phyloP scores from a whole-genome alignment of 2,888 invertebrate genomes.

The Pseudoips prasinana region DNA sequence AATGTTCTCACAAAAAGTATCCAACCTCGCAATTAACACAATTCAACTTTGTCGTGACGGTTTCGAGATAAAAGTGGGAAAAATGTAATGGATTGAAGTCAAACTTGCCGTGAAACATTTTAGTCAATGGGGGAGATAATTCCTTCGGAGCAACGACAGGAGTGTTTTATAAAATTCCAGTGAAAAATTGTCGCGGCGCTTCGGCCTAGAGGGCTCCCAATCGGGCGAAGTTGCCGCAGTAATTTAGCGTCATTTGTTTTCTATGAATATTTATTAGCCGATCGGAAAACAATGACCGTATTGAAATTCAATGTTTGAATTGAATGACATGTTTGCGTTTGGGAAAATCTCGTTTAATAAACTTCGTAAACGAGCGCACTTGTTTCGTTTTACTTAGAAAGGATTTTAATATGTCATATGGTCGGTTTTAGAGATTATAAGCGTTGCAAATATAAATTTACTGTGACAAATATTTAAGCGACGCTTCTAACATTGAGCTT shows the following conservation, averaged over 20 bases:
- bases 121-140: constrained; percentile 78
- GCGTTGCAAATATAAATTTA: no score
- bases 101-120: constrained; percentile 77
- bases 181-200: constrained; percentile 58
- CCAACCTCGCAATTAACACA: constrained; percentile 68
- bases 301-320: constrained; percentile 50
- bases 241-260: constrained; percentile 68
- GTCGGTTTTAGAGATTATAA: no score
- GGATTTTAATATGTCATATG: no score
- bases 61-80: constrained; percentile 67
- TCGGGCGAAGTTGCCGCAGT: constrained; percentile 51
- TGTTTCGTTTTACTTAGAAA: no score
- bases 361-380: no score
- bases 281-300: constrained; percentile 64
- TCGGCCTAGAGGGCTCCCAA: constrained; percentile 44
- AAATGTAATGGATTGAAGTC: constrained; percentile 77
- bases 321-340: constrained; percentile 49
- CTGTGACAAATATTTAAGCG: no score
- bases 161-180: constrained; percentile 69
- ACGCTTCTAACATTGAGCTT: no score
- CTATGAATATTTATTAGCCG: constrained; percentile 71
- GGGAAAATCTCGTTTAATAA: constrained; percentile 32
- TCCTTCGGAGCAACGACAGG: constrained; percentile 58
- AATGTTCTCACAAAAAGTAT: constrained; percentile 56
- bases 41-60: constrained; percentile 63